Evolutionary conservation across 1,140 invertebrate species (phyloP).

Genomic region (Pseudomyrmex gracilis): DNA sequence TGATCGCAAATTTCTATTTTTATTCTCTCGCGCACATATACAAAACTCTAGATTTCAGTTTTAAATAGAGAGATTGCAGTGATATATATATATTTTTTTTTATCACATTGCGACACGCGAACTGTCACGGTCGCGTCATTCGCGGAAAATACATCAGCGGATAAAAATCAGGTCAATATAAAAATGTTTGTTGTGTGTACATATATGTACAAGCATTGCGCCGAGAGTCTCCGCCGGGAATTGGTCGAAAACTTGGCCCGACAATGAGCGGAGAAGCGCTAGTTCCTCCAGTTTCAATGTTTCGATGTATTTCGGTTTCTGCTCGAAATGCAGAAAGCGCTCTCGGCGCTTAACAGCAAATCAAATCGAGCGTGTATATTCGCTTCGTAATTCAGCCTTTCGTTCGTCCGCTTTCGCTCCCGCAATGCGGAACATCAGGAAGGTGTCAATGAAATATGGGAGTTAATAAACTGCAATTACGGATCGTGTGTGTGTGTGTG

Average conservation of each 20-base stretch:
- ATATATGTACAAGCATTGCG: background rate
- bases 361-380: conserved; percentile 1
- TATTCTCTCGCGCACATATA: background rate
- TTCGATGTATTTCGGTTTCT: background rate
- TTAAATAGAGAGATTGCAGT: too few relatives aligned
- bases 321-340: conserved; percentile 4
- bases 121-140: too few relatives aligned
- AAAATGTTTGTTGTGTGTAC: too few relatives aligned
- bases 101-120: background rate
- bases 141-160: too few relatives aligned
- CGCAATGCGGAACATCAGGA: conserved; percentile 25
- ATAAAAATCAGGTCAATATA: too few relatives aligned
- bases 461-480: conserved; percentile 22
- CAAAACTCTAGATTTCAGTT: too few relatives aligned
- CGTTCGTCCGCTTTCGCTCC: background rate
- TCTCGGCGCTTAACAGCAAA: background rate
- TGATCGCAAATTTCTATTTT: background rate
- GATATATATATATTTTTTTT: too few relatives aligned
- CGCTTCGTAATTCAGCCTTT: conserved; percentile 11
- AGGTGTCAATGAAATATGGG: conserved; percentile 3
- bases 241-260: conserved; percentile 13
- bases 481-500: too few relatives aligned
- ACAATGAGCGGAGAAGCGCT: background rate
- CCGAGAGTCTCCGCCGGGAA: background rate
- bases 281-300: background rate